phyloP scores from a whole-genome alignment of 2,797 vertebrate genomes.

The Anguilla obscura region DNA sequence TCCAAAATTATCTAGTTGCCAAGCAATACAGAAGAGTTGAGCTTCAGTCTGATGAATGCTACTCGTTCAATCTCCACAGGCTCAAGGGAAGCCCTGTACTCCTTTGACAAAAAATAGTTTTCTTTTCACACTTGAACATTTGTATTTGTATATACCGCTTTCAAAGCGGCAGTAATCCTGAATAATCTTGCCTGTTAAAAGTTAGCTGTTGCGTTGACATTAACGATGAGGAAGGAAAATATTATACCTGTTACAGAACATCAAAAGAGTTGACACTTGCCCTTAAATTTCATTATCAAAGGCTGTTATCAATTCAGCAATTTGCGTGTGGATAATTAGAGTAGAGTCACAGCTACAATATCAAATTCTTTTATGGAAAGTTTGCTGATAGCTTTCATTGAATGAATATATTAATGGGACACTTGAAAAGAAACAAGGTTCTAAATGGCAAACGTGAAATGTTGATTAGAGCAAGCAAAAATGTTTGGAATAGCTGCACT shows the following conservation, averaged over 20 bases:
- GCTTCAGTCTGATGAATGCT: background rate
- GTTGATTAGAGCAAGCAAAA: slow-evolving; percentile 36
- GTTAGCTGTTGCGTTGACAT: background rate
- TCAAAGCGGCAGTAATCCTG: background rate
- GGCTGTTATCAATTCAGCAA: background rate
- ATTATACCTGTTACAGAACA: background rate
- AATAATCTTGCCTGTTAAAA: background rate
- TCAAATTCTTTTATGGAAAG: background rate
- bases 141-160: background rate
- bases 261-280: background rate
- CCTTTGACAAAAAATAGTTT: background rate
- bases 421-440: background rate
- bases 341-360: background rate
- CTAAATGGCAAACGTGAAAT: background rate
- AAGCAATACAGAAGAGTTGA: background rate
- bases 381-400: background rate
- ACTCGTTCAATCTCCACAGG: background rate
- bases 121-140: background rate
- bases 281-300: background rate
- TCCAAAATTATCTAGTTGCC: background rate
- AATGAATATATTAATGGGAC: background rate
- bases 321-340: background rate
- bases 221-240: background rate
- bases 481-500: background rate
- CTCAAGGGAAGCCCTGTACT: background rate